Evolutionary conservation across 2,888 invertebrate genomes (phyloP).

Genomic region (Melanchra persicariae): DNA sequence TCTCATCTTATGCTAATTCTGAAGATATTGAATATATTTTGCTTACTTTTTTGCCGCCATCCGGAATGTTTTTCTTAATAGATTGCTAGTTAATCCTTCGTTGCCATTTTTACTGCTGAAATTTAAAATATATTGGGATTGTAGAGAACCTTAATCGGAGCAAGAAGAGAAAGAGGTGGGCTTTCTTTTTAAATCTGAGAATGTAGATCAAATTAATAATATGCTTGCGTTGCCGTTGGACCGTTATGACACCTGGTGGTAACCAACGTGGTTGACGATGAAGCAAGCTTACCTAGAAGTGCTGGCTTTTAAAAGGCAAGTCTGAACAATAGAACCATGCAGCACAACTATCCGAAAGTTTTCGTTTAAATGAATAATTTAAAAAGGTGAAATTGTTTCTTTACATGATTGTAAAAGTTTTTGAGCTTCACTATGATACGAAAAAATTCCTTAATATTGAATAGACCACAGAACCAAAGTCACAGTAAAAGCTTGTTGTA

Average conservation of each 20-base stretch:
- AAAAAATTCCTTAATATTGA: neutral
- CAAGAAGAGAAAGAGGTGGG: no score
- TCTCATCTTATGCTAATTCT: neutral
- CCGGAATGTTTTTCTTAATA: constrained; percentile 1
- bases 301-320: neutral
- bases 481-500: neutral
- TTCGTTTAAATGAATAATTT: neutral
- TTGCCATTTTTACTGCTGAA: constrained; percentile 4
- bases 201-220: neutral
- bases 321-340: neutral
- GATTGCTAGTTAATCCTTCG: neutral
- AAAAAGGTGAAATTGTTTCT: neutral
- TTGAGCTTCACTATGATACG: no score
- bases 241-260: neutral
- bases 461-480: neutral
- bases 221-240: neutral
- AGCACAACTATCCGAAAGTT: neutral
- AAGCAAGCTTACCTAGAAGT: no score
- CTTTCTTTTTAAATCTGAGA: no score
- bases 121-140: neutral
- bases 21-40: neutral
- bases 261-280: neutral
- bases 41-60: constrained; percentile 6
- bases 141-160: no score
- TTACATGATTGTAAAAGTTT: no score